Percentiles rank a stretch among this genome's conserved stretches.
Conservation (phyloP, 2,797 vertebrate genomes). For the Lates japonicus region DNA sequence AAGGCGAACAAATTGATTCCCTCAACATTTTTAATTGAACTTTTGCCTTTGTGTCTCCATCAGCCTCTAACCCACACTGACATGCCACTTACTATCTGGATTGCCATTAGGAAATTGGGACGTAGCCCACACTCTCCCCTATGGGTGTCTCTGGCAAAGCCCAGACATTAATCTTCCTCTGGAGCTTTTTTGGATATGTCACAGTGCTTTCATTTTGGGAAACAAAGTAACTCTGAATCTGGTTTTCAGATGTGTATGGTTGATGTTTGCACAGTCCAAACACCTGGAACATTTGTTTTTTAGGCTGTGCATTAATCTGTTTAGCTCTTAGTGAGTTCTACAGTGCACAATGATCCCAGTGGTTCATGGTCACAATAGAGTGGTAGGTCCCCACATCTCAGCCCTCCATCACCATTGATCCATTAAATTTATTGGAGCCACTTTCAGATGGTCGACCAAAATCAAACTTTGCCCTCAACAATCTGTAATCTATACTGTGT, state of each 20-base stretch:
- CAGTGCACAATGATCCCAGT: constrained; percentile 62
- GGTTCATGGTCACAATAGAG: constrained; percentile 57
- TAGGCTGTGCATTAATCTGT: constrained; percentile 63
- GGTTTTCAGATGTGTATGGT: constrained; percentile 39
- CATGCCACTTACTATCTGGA: constrained; percentile 50
- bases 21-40: constrained; percentile 72
- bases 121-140: constrained; percentile 48
- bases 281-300: constrained; percentile 53
- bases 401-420: constrained; percentile 74
- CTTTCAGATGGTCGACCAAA: constrained; percentile 74
- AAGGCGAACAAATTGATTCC: constrained; percentile 81
- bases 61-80: constrained; percentile 45
- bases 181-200: constrained; percentile 64
- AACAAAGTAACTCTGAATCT: constrained; percentile 41
- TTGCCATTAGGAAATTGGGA: constrained; percentile 46
- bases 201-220: constrained; percentile 56
- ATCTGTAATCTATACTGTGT: constrained; percentile 85
- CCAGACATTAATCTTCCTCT: constrained; percentile 65
- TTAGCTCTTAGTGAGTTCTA: constrained; percentile 62
- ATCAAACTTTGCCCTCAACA: constrained; percentile 75
- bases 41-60: constrained; percentile 70
- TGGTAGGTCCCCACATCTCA: constrained; percentile 62
- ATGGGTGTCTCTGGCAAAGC: constrained; percentile 70
- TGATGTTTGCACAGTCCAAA: constrained; percentile 48
- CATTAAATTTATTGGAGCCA: constrained; percentile 79